A percentile compares a stretch with the other conserved stretches of the same genome.
These are phyloP conservation scores for Lochmaea crataegi DNA, from an alignment of 2,888 invertebrate species.

Conservation along the genomic window DNA sequence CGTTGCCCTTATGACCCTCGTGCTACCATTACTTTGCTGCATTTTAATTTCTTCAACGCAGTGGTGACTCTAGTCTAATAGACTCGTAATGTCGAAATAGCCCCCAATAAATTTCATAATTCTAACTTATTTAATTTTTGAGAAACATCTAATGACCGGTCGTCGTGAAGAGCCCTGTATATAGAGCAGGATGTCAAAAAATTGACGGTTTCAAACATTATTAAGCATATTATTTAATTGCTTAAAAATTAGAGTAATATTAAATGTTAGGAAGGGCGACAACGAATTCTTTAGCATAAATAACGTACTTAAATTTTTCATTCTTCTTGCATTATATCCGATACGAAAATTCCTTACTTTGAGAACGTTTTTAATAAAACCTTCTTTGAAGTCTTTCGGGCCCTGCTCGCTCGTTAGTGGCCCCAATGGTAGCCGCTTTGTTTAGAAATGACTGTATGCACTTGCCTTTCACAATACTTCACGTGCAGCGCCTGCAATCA, in stretches of 20 bases:
- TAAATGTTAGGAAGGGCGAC: slow-evolving; percentile 7
- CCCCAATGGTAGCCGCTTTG: slow-evolving; percentile 60
- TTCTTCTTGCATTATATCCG: slow-evolving; percentile 39
- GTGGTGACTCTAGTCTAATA: too few relatives aligned
- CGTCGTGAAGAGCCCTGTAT: too few relatives aligned
- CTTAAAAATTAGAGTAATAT: slow-evolving; percentile 15
- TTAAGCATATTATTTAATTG: slow-evolving; percentile 11
- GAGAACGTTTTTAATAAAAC: slow-evolving; percentile 59
- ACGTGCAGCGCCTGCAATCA: slow-evolving; percentile 58
- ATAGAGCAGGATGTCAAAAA: too few relatives aligned
- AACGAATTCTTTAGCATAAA: slow-evolving; percentile 29
- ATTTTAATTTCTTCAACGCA: too few relatives aligned
- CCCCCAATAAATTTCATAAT: too few relatives aligned
- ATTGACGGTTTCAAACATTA: too few relatives aligned
- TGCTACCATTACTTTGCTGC: too few relatives aligned
- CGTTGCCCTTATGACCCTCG: too few relatives aligned
- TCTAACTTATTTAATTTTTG: too few relatives aligned
- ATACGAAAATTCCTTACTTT: slow-evolving; percentile 57
- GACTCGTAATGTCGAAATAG: too few relatives aligned
- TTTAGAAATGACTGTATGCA: slow-evolving; percentile 60
- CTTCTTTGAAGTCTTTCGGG: slow-evolving; percentile 61
- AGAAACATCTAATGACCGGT: too few relatives aligned
- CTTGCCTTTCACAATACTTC: slow-evolving; percentile 60
- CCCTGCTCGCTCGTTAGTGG: slow-evolving; percentile 59
- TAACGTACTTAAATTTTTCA: slow-evolving; percentile 38